These are phyloP conservation scores for Gorsachius magnificus DNA, from an alignment of 2,797 vertebrate genomes.

Conservation along the genomic window DNA sequence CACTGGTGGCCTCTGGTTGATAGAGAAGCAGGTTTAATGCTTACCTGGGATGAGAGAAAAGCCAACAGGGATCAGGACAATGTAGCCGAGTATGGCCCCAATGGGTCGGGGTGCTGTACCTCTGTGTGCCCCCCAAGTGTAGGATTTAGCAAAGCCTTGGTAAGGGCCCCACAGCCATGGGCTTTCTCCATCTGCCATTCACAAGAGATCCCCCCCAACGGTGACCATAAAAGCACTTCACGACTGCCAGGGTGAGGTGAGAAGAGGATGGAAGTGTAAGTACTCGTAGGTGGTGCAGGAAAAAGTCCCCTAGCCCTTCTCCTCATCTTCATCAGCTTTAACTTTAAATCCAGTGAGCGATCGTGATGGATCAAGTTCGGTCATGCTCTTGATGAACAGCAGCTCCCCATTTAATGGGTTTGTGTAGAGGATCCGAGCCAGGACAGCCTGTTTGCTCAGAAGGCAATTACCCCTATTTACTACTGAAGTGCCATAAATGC, in stretches of 20 bases:
- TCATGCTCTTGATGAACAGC: neutral
- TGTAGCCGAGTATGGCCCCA: neutral
- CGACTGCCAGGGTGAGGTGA: neutral
- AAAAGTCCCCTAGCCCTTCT: neutral
- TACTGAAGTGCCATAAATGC: neutral
- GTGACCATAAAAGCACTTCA: neutral
- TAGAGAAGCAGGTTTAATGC: neutral
- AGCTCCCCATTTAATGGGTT: neutral
- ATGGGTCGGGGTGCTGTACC: neutral
- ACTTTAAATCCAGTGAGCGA: neutral
- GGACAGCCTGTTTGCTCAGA: neutral
- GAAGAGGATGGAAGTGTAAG: neutral
- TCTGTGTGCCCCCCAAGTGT: accelerated
- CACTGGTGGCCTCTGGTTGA: accelerated
- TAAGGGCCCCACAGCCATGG: neutral
- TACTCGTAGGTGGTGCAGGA: accelerated
- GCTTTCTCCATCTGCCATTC: neutral
- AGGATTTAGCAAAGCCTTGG: neutral
- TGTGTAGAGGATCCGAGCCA: neutral
- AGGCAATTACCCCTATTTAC: neutral
- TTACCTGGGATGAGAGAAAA: neutral
- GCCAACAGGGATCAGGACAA: accelerated
- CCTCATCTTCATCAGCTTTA: neutral
- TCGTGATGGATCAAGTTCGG: neutral
- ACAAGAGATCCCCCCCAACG: neutral